Evolutionary conservation across 2,888 invertebrate species (phyloP), one percentile per base, ranked within the genome.

Genomic region (Trissoscelio sp.): DNA sequence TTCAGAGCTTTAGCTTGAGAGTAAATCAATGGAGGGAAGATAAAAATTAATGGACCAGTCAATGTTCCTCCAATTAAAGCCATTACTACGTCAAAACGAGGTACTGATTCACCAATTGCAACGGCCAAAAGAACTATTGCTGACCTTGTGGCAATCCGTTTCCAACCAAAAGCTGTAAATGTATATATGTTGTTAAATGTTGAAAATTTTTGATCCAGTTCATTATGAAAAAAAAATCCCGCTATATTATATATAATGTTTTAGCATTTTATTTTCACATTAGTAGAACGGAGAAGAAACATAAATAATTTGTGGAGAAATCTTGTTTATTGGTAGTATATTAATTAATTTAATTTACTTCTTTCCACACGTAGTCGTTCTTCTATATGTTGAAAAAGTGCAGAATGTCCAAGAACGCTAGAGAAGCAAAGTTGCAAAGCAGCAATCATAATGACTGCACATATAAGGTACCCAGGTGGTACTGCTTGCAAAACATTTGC

Each of bases 71-170:
- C 97, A 7, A 97, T 94, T 0, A 97, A 92, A 1, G 96, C 95
- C 95, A 97, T 96, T 9, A 97, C 95, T 16, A 97, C 92, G 86
- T 97, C 97, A 88, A 98, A 97, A 83, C 95, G 93, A 0, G 98
- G 97, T 0, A 97, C 95, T 0, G 95, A 93, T 91, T 97, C 96
- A 0, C 96, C 97, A 1, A 97, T 92, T 28, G 96, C 93, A 4
- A 97, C 94, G 0, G 95, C 95, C 1, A 95, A 83, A 0, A 94
- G 92, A 9, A 96, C 93, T 11, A 97, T 92, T 0, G 93, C 90
- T 0, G 96, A 95, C 55, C 97, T 93, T 22, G 96, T 88, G 0
- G 95, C 91, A 82, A 95, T 95, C 37, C 97, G 93, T 88, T 94
- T 94, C 89, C 94, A 92, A 83, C 95, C 95, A 87, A 97, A 97